Conservation (phyloP, 2,888 invertebrate genomes). For the Dorcus hopei region DNA sequence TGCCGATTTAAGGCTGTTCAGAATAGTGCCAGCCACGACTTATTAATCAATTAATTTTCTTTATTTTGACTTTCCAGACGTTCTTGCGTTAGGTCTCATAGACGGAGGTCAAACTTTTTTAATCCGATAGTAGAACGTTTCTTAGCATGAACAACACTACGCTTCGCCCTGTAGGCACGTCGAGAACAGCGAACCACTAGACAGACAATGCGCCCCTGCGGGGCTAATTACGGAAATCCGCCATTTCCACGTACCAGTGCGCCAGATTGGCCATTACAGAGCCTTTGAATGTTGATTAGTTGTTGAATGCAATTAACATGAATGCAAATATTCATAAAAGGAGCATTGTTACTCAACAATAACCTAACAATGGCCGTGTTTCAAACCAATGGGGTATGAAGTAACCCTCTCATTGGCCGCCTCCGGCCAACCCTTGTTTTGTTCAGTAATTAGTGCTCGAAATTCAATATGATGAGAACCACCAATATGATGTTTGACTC, state of each 20-base stretch:
- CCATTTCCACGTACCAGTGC: constrained; percentile 33
- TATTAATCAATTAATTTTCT: no score
- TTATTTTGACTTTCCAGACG: no score
- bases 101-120: no score
- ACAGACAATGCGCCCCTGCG: constrained; percentile 18
- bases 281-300: constrained; percentile 41
- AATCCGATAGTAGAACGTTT: no score
- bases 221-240: constrained; percentile 31
- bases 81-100: no score
- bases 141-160: no score
- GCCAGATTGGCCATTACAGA: constrained; percentile 34
- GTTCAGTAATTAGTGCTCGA: constrained; percentile 39
- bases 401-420: constrained; percentile 44
- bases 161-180: no score
- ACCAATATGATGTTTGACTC: background rate
- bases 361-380: constrained; percentile 43
- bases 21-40: no score
- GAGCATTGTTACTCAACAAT: constrained; percentile 41
- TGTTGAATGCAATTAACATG: constrained; percentile 43
- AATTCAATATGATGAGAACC: constrained; percentile 6
- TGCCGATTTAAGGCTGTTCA: no score
- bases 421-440: constrained; percentile 42
- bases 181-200: background rate
- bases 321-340: constrained; percentile 42
- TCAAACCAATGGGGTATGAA: constrained; percentile 43